Evolutionary conservation across 1,140 invertebrate species (phyloP).

Genomic region (Thereuonema tuberculata): DNA sequence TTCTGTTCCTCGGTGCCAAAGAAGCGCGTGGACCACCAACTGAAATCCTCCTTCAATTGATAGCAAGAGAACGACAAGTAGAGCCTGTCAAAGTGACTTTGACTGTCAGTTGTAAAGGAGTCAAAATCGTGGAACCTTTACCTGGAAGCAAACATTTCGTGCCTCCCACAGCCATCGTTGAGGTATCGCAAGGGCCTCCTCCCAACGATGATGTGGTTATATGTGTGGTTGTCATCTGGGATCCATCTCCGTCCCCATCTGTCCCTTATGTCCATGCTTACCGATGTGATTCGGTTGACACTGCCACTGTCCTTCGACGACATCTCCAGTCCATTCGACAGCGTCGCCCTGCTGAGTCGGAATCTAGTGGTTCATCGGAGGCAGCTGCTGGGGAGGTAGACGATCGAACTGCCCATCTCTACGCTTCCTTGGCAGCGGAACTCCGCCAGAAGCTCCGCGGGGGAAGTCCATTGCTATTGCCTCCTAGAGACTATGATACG

Average conservation of each 20-base stretch:
- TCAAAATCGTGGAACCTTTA: conserved; percentile 52
- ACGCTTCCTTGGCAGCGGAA: conserved; percentile 83
- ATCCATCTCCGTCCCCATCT: conserved; percentile 73
- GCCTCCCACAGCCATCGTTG: conserved; percentile 80
- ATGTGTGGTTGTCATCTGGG: conserved; percentile 73
- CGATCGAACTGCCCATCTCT: conserved; percentile 53
- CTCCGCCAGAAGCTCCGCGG: conserved; percentile 60
- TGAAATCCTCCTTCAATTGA: conserved; percentile 61
- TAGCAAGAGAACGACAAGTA: conserved; percentile 64
- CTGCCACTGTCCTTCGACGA: conserved; percentile 64
- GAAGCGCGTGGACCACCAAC: conserved; percentile 80
- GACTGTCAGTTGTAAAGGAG: conserved; percentile 78
- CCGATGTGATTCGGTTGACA: conserved; percentile 82
- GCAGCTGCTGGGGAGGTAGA: conserved; percentile 14
- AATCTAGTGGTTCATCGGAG: conserved; percentile 14
- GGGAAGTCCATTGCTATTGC: conserved; percentile 61
- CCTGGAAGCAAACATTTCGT: conserved; percentile 61
- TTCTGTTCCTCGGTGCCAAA: conserved; percentile 93
- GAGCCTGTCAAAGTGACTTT: conserved; percentile 81
- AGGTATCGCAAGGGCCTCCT: conserved; percentile 48
- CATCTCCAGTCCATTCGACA: conserved; percentile 79
- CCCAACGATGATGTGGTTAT: conserved; percentile 76
- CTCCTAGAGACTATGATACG: conserved; percentile 80
- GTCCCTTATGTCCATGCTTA: conserved; percentile 92
- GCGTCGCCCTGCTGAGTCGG: conserved; percentile 46